These are phyloP conservation scores for Chaunax sp. DNA, from an alignment of 2,797 vertebrate genomes.

Conservation along the genomic window DNA sequence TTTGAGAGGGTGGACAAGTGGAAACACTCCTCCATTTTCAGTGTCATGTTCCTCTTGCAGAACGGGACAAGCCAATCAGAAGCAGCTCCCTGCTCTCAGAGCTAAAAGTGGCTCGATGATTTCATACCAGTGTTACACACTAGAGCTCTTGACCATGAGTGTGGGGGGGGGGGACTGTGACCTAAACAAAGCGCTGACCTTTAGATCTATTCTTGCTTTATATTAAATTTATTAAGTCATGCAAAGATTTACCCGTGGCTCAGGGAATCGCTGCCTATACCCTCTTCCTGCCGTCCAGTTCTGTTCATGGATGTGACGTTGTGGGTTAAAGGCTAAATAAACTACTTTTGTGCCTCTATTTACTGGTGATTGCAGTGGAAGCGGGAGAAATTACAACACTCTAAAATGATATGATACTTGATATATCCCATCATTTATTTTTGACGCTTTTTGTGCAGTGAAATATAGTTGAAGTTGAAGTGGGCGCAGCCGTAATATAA, in stretches of 20 bases:
- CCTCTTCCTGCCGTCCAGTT: constrained; percentile 17
- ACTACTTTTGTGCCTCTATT: background rate
- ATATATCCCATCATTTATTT: constrained; percentile 20
- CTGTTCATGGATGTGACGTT: constrained; percentile 16
- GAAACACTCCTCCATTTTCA: background rate
- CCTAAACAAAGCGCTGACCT: constrained; percentile 48
- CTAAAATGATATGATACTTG: constrained; percentile 1
- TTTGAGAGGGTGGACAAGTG: background rate
- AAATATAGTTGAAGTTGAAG: constrained; percentile 21
- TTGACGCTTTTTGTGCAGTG: background rate
- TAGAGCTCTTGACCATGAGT: constrained; percentile 24
- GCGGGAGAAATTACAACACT: background rate
- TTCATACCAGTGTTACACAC: constrained; percentile 8
- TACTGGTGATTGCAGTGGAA: background rate
- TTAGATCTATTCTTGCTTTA: constrained; percentile 34
- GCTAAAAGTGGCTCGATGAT: constrained; percentile 13
- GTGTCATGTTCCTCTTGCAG: background rate
- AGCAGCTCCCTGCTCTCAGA: constrained; percentile 2
- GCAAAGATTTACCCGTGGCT: constrained; percentile 14
- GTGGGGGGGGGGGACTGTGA: constrained; percentile 25
- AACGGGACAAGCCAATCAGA: background rate
- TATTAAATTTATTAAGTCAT: constrained; percentile 23
- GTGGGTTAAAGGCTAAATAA: constrained; percentile 23
- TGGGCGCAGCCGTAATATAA: constrained; percentile 23
- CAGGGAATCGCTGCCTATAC: constrained; percentile 1